A percentile compares a stretch with the other conserved stretches of the same genome.
These are phyloP conservation scores for Ephydatia muelleri DNA, from an alignment of 37 sponge, comb jelly and placozoan genomes.

Conservation along the genomic window DNA sequence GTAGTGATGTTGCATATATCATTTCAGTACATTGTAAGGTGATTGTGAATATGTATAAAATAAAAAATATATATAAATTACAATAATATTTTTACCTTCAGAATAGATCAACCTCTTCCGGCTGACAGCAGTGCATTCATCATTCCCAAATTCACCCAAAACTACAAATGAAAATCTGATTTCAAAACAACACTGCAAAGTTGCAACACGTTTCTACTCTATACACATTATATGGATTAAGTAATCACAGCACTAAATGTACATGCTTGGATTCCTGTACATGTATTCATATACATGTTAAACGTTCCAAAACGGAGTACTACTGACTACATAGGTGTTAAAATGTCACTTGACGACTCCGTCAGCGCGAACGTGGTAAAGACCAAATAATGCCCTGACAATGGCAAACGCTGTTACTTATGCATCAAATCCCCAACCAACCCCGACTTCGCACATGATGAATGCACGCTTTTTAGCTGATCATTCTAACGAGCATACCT, in stretches of 20 bases:
- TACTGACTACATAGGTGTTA: background rate
- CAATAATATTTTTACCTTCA: background rate
- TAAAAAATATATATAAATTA: background rate
- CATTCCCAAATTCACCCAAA: background rate
- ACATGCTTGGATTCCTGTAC: background rate
- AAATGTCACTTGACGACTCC: background rate
- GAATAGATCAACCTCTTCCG: background rate
- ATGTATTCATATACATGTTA: background rate
- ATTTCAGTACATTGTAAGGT: background rate
- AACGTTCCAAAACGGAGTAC: background rate
- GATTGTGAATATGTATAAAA: background rate
- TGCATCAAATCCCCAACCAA: background rate
- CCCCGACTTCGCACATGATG: background rate
- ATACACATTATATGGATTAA: background rate
- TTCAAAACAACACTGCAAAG: background rate
- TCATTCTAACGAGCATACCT: constrained; percentile 1
- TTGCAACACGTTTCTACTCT: background rate
- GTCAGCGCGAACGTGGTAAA: background rate
- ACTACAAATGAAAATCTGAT: background rate
- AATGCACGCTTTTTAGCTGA: background rate
- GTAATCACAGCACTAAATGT: background rate
- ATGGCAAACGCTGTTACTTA: background rate
- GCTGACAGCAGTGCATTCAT: constrained; percentile 1
- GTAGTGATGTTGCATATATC: background rate
- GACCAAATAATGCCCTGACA: background rate